Base-by-base conservation (phyloP, 2,797 vertebrate genomes). In the Sphenodon punctatus region DNA sequence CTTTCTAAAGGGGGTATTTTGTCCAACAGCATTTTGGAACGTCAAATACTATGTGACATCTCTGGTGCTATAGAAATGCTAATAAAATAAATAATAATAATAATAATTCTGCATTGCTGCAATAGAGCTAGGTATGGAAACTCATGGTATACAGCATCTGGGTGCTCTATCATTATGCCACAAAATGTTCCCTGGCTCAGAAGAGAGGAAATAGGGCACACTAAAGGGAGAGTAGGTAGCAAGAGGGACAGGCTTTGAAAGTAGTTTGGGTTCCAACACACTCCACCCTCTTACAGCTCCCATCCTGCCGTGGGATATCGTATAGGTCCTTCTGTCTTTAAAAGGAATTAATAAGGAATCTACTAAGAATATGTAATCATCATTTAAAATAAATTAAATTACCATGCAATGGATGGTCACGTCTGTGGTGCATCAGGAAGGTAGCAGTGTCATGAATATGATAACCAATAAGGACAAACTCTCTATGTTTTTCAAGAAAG, bases 21-120 rank as follows among this genome's bases (percentile, higher is more conserved):
- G 51, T 80, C n/a, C 32, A 76, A 0, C 8, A 13, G 30, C 64
- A 23, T 17, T 58, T n/a, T 67, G 61, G 38, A 78, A 71, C 27
- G 64, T 11, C 23, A 87, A 48, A 60, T 84, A 84, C 64, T 69
- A 76, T 66, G 46, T 16, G 20, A 48, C 45, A 25, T 82, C 77
- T 78, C 38, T 14, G 6, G 53, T 87, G 86, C 67, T 0, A 30
- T 2, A 80, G 32, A 76, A n/a, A n/a, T n/a, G n/a, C n/a, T n/a
- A n/a, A n/a, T n/a, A n/a, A n/a, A n/a, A n/a, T n/a, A n/a, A n/a
- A n/a, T n/a, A n/a, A n/a, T n/a, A n/a, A n/a, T n/a, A n/a, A n/a
- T n/a, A n/a, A n/a, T n/a, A n/a, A n/a, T n/a, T n/a, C n/a, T n/a
- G n/a, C n/a, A n/a, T n/a, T n/a, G n/a, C n/a, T n/a, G n/a, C n/a